Conservation (phyloP, 2,888 invertebrate species). For the Lissonota sp. region DNA sequence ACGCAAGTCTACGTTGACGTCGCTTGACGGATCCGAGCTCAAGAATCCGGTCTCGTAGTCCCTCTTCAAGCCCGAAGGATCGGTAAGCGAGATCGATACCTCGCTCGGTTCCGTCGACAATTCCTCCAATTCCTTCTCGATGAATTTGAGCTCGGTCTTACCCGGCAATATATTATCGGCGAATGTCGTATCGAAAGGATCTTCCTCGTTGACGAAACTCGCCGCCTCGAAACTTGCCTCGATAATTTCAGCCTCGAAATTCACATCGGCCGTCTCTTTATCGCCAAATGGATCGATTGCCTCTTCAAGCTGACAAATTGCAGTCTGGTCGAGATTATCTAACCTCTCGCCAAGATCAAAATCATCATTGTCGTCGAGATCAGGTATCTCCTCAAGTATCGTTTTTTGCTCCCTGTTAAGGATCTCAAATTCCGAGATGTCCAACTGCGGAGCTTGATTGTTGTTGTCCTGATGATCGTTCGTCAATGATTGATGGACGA, state of each 20-base stretch:
- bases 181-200: conserved; percentile 95
- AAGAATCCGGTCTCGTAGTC: conserved; percentile 80
- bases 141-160: conserved; percentile 86
- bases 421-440: conserved; percentile 86
- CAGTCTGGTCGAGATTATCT: conserved; percentile 58
- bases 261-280: conserved; percentile 79
- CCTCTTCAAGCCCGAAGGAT: conserved; percentile 85
- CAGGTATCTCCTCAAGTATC: conserved; percentile 80
- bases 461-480: conserved; percentile 57
- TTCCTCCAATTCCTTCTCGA: conserved; percentile 87
- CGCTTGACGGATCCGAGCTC: conserved; percentile 59
- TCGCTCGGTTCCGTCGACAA: conserved; percentile 78
- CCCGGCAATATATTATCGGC: conserved; percentile 90
- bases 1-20: conserved; percentile 57
- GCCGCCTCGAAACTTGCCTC: conserved; percentile 80
- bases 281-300: conserved; percentile 84
- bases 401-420: conserved; percentile 78
- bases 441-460: conserved; percentile 67
- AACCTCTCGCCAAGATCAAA: conserved; percentile 69
- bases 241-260: conserved; percentile 79
- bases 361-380: conserved; percentile 80
- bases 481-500: conserved; percentile 71
- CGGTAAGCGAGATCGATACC: conserved; percentile 87
- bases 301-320: conserved; percentile 73
- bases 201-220: conserved; percentile 86